Evolutionary conservation across 2,888 invertebrate genomes (phyloP), one percentile per base, ranked within the genome.

Genomic region (Hemistola chrysoprasaria): DNA sequence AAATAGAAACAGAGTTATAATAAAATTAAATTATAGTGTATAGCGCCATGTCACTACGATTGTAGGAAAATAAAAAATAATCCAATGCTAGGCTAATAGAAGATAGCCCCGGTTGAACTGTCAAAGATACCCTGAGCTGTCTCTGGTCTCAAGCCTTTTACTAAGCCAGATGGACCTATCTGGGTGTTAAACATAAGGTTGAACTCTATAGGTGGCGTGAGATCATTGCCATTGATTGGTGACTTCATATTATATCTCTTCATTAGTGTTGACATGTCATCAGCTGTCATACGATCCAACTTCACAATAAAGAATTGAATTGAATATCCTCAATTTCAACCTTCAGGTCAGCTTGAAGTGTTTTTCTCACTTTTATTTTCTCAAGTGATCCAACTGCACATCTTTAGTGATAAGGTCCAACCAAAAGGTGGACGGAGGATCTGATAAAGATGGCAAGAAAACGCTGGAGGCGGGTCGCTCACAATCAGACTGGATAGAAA

Each of bases 351-450:
- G 90, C 81, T 4, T 92, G 84, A n/a, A 0, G 94, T 93, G 63
- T 95, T 97, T 72, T 98, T 98, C 61, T 98, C 97, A 30, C 92
- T 90, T 29, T 92, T 90, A 22, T 96, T 81, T 78, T 98, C 99
- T 99, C 37, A 99, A 90, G 88, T 99, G 99, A 78, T 99, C 99
- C 37, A 99, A 90, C 75, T 96, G 95, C 0, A 93, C 67, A 89
- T 99, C 99, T 78, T 99, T 99, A 0, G 99, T 98, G 99, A 99
- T 99, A 43, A 97, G 92, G 90, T 99, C 99, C n/a, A n/a, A n/a
- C n/a, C n/a, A n/a, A n/a, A n/a, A n/a, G n/a, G n/a, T n/a, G n/a
- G n/a, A n/a, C n/a, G n/a, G n/a, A n/a, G n/a, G n/a, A n/a, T n/a
- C n/a, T n/a, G n/a, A n/a, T n/a, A n/a, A n/a, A n/a, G n/a, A n/a